Evolutionary conservation across 2,888 invertebrate genomes (phyloP).

Genomic region (Torymus texanus): DNA sequence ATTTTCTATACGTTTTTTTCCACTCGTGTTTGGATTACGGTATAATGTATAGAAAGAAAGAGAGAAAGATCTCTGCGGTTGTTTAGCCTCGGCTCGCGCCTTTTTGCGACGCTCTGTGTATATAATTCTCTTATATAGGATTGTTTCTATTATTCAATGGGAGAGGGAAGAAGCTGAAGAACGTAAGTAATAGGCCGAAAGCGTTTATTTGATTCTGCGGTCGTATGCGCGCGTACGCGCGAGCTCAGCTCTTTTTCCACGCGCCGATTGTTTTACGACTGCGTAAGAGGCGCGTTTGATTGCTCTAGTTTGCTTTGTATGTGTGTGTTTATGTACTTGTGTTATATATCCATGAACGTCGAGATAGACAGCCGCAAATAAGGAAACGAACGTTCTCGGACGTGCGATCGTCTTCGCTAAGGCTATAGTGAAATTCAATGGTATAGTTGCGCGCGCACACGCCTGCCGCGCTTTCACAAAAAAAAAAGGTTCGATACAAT

Average conservation of each 20-base stretch:
- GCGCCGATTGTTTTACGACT: conserved; percentile 11
- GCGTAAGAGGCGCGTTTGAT: neutral
- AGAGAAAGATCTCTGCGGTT: neutral
- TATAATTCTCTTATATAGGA: neutral
- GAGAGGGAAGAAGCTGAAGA: neutral
- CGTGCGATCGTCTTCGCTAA: neutral
- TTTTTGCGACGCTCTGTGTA: neutral
- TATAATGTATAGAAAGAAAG: neutral
- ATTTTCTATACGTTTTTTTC: conserved; percentile 16
- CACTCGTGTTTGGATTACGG: conserved; percentile 18
- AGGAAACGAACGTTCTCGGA: conserved; percentile 15
- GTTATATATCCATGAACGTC: too few relatives aligned
- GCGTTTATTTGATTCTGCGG: conserved; percentile 33
- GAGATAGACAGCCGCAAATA: conserved; percentile 15
- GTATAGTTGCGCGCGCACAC: too few relatives aligned
- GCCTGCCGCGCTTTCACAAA: too few relatives aligned
- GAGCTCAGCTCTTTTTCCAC: neutral
- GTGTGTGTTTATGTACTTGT: too few relatives aligned
- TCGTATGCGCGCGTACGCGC: neutral
- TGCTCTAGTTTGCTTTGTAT: neutral
- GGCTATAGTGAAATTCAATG: too few relatives aligned
- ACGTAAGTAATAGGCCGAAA: conserved; percentile 2
- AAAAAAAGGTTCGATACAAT: too few relatives aligned
- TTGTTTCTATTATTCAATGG: neutral
- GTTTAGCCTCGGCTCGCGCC: neutral